Evolutionary conservation across 2,888 invertebrate genomes (phyloP), one percentile per base, ranked within the genome.

Genomic region (Hyposoter dolosus): DNA sequence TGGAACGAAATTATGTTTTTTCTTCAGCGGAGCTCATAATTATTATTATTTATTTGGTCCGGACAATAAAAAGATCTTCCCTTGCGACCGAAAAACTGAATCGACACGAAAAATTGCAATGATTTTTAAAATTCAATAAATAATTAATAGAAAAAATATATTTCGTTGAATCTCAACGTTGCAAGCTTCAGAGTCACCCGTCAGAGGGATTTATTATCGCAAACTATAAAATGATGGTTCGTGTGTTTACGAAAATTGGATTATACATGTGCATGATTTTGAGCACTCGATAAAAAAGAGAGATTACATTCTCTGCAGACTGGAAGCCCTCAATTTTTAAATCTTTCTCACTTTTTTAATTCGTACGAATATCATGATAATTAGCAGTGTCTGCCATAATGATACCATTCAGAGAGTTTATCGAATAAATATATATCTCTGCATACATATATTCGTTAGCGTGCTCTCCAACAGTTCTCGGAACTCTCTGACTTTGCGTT

Each of bases 371-470:
- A 86, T 83, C 82, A 74, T 69, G 83, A 86, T 86, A 86, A 86
- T 86, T 82, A 86, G 83, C 80, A 83, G 80, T 85, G 83, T 85
- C 79, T 19, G 80, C 78, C 82, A 83, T 83, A 86, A 86, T 86
- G 82, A 84, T 83, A 86, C 75, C 68, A 86, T 86, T 86, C 75
- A 78, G 60, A 65, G 65, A 78, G 65, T 79, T 84, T 84, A 84
- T 86, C 83, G 86, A 82, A 80, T 69, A 75, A 45, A 65, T 56
- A 47, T 53, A 56, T 66, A 32, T 28, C 9, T 17, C 35, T 35
- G 56, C n/a, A 66, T 66, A 43, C 50, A 74, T 63, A 43, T 60
- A 74, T 65, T 35, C 23, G 7, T 56, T 47, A 53, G 86, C 81
- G 83, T 78, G 83, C 78, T 78, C 78, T 78, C 83, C 45, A 84